Conservation (phyloP, 30 jellyfish, hydroid and myxozoan species). For the Aurelia sp. region DNA sequence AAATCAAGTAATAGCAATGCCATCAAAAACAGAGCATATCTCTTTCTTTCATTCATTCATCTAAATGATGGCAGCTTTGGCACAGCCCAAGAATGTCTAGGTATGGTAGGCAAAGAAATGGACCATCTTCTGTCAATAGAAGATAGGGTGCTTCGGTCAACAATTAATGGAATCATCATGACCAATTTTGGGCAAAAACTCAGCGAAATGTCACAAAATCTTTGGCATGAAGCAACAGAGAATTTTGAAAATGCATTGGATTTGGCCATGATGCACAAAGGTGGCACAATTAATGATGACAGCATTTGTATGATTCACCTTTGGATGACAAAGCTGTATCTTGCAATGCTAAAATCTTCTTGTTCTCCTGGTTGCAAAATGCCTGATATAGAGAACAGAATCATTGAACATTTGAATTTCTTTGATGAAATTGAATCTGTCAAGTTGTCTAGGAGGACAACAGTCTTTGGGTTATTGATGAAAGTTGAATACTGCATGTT, state of each 20-base stretch:
- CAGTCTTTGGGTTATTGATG: conserved; percentile 36
- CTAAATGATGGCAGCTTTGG: conserved; percentile 85
- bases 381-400: conserved; percentile 52
- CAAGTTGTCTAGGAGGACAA: conserved; percentile 44
- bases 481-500: conserved; percentile 44
- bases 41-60: conserved; percentile 69
- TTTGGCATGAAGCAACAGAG: conserved; percentile 79
- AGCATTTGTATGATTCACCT: conserved; percentile 27
- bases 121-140: conserved; percentile 53
- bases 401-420: conserved; percentile 28
- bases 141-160: conserved; percentile 46
- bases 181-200: conserved; percentile 81
- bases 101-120: conserved; percentile 50
- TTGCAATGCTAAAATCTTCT: conserved; percentile 36
- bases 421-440: conserved; percentile 56
- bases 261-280: background rate
- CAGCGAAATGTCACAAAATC: conserved; percentile 43
- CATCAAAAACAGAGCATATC: conserved; percentile 78
- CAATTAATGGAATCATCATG: conserved; percentile 71
- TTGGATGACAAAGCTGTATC: conserved; percentile 52
- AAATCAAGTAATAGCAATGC: conserved; percentile 61
- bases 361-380: conserved; percentile 59
- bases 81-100: conserved; percentile 89
- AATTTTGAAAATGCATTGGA: conserved; percentile 51
- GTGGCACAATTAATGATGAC: conserved; percentile 33